These are phyloP conservation scores for Wasmannia auropunctata DNA, from an alignment of 1,140 invertebrate genomes.

Conservation along the genomic window DNA sequence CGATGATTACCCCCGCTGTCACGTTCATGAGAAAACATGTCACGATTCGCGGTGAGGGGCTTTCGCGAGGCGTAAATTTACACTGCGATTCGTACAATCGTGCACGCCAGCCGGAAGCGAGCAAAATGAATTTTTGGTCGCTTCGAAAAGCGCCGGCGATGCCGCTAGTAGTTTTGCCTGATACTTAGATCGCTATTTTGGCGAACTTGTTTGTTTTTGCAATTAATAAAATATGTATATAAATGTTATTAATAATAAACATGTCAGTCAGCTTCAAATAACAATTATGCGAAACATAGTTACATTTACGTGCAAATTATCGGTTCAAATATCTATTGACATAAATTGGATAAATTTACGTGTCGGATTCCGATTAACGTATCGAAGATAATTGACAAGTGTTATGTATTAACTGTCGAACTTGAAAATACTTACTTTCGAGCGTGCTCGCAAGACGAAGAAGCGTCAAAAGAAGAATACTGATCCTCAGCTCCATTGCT, in stretches of 20 bases:
- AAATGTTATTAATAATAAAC: background rate
- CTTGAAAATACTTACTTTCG: constrained; percentile 77
- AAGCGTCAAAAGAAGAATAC: constrained; percentile 73
- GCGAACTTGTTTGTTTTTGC: background rate
- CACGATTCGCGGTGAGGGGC: constrained; percentile 57
- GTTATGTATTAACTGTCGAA: too few relatives aligned
- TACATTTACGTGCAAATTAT: background rate
- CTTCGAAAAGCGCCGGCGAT: background rate
- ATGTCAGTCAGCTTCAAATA: background rate
- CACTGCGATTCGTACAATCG: constrained; percentile 8
- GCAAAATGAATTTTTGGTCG: constrained; percentile 18
- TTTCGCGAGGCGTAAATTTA: constrained; percentile 66
- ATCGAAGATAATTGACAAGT: background rate
- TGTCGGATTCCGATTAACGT: too few relatives aligned
- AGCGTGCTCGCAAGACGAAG: constrained; percentile 71
- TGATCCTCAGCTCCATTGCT: constrained; percentile 74
- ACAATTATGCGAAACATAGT: background rate
- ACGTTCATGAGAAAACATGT: constrained; percentile 66
- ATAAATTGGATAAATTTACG: background rate
- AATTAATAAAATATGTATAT: background rate
- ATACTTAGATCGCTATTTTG: background rate
- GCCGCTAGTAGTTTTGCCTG: background rate
- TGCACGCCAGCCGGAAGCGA: background rate
- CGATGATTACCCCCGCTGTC: constrained; percentile 67
- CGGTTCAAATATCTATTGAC: background rate